phyloP scores from a whole-genome alignment of 1,140 invertebrate genomes.

The Drosophila tropicalis region DNA sequence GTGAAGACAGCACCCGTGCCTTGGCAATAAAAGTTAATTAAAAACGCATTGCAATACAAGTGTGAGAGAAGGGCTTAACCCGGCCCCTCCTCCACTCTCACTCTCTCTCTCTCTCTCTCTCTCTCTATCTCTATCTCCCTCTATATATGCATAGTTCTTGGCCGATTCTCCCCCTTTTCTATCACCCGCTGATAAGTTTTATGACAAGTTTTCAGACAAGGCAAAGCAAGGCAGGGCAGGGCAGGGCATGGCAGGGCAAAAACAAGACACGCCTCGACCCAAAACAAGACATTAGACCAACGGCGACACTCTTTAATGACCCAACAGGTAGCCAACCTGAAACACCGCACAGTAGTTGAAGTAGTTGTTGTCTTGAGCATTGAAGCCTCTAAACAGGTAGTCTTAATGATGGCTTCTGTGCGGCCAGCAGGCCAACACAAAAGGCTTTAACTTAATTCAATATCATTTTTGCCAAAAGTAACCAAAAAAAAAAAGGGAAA shows the following conservation, averaged over 20 bases:
- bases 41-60: conserved; percentile 44
- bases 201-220: background rate
- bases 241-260: background rate
- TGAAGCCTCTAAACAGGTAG: conserved; percentile 6
- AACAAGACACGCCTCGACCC: conserved; percentile 2
- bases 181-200: conserved; percentile 11
- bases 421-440: background rate
- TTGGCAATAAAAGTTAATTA: conserved; percentile 52
- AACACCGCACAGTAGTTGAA: conserved; percentile 2
- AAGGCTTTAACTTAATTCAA: conserved; percentile 24
- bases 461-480: background rate
- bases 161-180: background rate
- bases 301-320: conserved; percentile 20
- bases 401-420: conserved; percentile 19
- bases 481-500: background rate
- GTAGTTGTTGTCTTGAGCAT: background rate
- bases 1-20: background rate
- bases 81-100: conserved; percentile 19
- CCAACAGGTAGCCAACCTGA: conserved; percentile 1
- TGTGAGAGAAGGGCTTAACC: conserved; percentile 39
- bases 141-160: background rate
- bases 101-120: too few species aligned
- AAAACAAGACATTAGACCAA: conserved; percentile 22
- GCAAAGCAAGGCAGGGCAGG: background rate
- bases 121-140: too few species aligned